Evolutionary conservation across 2,888 invertebrate genomes (phyloP), one percentile per base, ranked within the genome.

Genomic region (Drosophila ezoana): DNA sequence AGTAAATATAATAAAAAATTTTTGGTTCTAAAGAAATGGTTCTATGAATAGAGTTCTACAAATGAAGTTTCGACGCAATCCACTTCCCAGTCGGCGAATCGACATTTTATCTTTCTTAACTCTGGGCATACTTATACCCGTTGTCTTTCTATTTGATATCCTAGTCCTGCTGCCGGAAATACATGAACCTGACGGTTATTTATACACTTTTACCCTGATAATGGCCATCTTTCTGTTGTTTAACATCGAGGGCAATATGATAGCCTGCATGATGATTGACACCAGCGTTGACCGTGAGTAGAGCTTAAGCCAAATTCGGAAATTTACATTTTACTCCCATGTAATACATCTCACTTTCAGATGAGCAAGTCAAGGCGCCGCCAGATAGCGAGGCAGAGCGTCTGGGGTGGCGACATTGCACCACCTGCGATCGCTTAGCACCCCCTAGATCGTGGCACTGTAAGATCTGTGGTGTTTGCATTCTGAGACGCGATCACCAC

Each of bases 381-480:
- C 10, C 40, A 4, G 40, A 28, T 16, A 18, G 4, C 9, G 20
- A 54, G 5, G 10, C n/a, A 3, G 43, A 37, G 1, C 18, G 32
- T 0, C 4, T n/a, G 10, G 59, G 56, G 0, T 72, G 72, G 72
- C 20, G 23, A 1, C n/a, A 44, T 23, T 72, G 72, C 13, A 0
- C 1, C 0, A 92, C 93, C 0, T 99, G 99, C 60, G 95, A 96
- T 89, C 93, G 94, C 45, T 65, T 95, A 5, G 93, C 94, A 3
- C 97, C 97, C 1, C 97, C 98, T 1, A 94, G 98, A 52, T 95
- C 98, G 1, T 98, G 97, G 95, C 99, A 99, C 90, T 99, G 99
- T 90, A 93, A 94, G 4, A 93, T 93, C 4, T 99, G 99, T 91
- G 93, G 96, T 73, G 93, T 94, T 6, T 99, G 99, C 91, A 95